Base-by-base conservation (phyloP, 2,797 vertebrate genomes). In the Cynopterus sphinx region DNA sequence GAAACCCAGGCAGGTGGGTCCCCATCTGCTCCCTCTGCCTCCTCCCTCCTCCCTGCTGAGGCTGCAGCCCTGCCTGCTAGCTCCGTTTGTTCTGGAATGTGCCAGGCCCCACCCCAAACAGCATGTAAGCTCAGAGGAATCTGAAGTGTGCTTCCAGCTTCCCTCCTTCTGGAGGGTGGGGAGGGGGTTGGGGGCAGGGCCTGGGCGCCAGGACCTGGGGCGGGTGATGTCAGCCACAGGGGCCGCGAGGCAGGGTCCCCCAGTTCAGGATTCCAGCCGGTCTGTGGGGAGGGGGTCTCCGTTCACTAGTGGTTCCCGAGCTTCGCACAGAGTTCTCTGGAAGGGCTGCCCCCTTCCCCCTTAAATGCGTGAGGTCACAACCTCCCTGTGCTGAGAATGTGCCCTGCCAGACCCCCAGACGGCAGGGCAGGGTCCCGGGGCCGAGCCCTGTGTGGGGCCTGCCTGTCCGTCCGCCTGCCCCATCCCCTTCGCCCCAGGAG, bases 81-180 rank as follows among this genome's bases (percentile, higher is more conserved):
- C 94, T 74, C 26, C 70, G 9, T n/a, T 79, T 24, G 55, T 19
- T 88, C 77, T 59, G 87, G 83, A 70, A 93, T 33, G 51, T 51
- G 22, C 59, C 59, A 17, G 33, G 41, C 75, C 75, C 61, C 4
- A 0, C 63, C 85, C 84, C 83, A 41, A 77, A 24, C 59, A 51
- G 16, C 22, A 7, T 31, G 5, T 51, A 24, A 86, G 10, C 26
- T 2, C 55, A 15, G 9, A 75, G 53, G 83, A 70, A 85, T 85
- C 90, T 15, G 26, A 22, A 43, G 22, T 41, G 73, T 0, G 4
- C 7, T 46, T 74, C 87, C 90, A 43, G 90, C 43, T 36, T 67
- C 65, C 13, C n/a, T 83, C 57, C 83, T 74, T 46, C 59, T 24
- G 71, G 73, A 36, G n/a, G 9, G 53, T 55, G 59, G 1, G 36